These are phyloP conservation scores for Grammomys dolichurus DNA, from an alignment of 2,113 vertebrate genomes.

Conservation along the genomic window DNA sequence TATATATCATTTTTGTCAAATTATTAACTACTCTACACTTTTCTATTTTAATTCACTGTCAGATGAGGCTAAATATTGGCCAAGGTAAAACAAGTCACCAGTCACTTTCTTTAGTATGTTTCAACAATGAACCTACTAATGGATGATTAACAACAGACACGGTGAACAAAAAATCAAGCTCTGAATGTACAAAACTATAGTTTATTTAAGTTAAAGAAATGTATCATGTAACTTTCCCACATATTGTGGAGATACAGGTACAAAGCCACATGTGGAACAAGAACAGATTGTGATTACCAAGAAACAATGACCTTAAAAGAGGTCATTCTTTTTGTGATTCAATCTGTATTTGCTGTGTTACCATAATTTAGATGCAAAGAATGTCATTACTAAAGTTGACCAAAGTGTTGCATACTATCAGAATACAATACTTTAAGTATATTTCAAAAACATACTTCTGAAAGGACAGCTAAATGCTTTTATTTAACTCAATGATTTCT, in stretches of 20 bases:
- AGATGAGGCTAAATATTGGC: not conserved
- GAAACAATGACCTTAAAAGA: not conserved
- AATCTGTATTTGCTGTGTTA: not conserved
- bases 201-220: not conserved
- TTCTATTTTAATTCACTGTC: not conserved
- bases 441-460: constrained; percentile 28
- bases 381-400: not conserved
- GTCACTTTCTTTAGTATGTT: not conserved
- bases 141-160: too few relatives aligned
- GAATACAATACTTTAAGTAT: constrained; percentile 57
- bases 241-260: not conserved
- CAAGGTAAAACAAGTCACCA: not conserved
- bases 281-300: not conserved
- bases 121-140: not conserved
- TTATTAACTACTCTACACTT: not conserved
- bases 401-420: not conserved
- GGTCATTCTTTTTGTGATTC: not conserved
- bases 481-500: constrained; percentile 47
- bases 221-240: not conserved
- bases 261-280: not conserved
- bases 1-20: not conserved
- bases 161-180: not conserved
- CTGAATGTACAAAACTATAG: not conserved
- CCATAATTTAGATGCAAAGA: constrained; percentile 43
- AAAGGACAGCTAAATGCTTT: constrained; percentile 69